These are phyloP conservation scores for Noctua comes DNA, from an alignment of 2,888 invertebrate species.

Conservation along the genomic window DNA sequence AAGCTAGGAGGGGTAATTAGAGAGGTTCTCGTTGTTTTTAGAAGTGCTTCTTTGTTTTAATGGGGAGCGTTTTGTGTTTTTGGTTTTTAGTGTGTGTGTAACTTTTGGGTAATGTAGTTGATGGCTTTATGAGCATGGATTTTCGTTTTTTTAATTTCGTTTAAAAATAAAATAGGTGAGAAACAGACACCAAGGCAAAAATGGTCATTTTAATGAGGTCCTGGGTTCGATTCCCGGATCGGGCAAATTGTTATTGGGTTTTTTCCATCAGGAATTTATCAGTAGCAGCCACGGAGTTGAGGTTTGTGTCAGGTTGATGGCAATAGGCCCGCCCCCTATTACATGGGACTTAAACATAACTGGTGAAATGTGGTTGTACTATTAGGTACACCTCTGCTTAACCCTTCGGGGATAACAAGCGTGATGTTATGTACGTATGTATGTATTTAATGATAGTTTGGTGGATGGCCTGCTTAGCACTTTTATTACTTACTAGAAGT, in stretches of 20 bases:
- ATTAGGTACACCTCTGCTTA: background rate
- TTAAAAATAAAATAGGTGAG: too few species aligned
- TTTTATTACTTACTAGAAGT: background rate
- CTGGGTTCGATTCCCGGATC: background rate
- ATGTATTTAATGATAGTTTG: background rate
- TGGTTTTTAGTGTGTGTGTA: background rate
- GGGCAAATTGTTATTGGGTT: background rate
- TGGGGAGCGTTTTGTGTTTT: conserved; percentile 1
- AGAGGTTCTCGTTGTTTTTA: conserved; percentile 27
- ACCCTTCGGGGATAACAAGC: background rate
- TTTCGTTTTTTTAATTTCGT: background rate
- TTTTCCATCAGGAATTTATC: background rate
- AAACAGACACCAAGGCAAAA: too few species aligned
- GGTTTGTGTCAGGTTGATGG: background rate
- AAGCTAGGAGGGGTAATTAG: conserved; percentile 45
- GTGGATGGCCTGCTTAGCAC: background rate
- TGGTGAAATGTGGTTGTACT: background rate
- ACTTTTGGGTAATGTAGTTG: background rate
- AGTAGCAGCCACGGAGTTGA: background rate
- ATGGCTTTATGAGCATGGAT: background rate
- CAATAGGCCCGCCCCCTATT: too few species aligned
- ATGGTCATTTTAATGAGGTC: too few species aligned
- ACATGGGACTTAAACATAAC: too few species aligned
- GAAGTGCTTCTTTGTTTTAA: conserved; percentile 25
- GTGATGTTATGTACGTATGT: background rate